These are phyloP conservation scores for Bradysia coprophila DNA, from an alignment of 1,140 invertebrate genomes.

Conservation along the genomic window DNA sequence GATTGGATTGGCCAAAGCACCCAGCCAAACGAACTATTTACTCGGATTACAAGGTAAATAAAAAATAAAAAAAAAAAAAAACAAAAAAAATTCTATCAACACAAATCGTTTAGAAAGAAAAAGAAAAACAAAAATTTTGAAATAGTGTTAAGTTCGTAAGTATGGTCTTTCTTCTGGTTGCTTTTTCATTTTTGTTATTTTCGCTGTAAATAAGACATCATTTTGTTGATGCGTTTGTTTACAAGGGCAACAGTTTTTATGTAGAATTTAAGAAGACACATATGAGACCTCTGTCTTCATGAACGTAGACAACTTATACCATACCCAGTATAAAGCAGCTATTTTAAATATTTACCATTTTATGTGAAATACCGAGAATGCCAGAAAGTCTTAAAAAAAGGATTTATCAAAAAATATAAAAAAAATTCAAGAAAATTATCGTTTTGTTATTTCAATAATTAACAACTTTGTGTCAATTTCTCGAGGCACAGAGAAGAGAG, in stretches of 20 bases:
- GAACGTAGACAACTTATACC: neutral
- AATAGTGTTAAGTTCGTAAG: too few species aligned
- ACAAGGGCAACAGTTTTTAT: neutral
- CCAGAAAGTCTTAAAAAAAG: neutral
- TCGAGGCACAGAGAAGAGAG: too few species aligned
- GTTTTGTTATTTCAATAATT: neutral
- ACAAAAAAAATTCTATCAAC: too few species aligned
- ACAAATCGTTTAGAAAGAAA: too few species aligned
- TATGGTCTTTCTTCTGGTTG: too few species aligned
- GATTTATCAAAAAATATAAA: neutral
- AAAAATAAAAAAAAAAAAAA: too few species aligned
- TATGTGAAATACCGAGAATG: neutral
- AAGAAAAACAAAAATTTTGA: too few species aligned
- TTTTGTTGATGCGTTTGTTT: too few species aligned
- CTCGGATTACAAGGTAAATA: conserved; percentile 13
- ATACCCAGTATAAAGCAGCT: neutral
- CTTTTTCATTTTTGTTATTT: too few species aligned
- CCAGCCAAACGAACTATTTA: conserved; percentile 4
- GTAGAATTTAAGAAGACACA: neutral
- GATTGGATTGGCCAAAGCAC: conserved; percentile 5
- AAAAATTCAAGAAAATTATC: too few species aligned
- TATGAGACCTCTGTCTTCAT: neutral
- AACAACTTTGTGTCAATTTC: neutral
- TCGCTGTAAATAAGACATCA: too few species aligned
- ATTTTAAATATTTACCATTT: neutral